A percentile compares a stretch with the other conserved stretches of the same genome.
These are phyloP conservation scores for Notiomystis cincta DNA, from an alignment of 2,113 vertebrate species.

Conservation along the genomic window DNA sequence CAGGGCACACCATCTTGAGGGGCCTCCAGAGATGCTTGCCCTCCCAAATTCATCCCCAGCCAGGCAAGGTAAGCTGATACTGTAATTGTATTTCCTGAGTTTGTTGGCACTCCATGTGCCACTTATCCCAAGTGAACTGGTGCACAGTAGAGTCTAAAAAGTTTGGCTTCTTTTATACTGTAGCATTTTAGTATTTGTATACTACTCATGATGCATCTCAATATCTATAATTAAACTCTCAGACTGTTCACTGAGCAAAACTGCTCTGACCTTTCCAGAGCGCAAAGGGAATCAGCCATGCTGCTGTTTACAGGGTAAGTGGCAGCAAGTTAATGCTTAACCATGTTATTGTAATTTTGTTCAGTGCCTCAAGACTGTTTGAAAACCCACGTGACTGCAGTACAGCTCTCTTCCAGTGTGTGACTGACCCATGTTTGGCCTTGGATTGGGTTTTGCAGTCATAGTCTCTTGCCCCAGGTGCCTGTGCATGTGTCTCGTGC, in stretches of 20 bases:
- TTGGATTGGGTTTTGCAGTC: neutral
- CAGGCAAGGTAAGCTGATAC: neutral
- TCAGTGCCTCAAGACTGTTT: neutral
- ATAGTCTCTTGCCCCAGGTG: neutral
- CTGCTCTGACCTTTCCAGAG: neutral
- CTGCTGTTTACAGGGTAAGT: neutral
- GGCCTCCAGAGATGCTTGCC: neutral
- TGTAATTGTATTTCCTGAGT: neutral
- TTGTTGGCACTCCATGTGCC: neutral
- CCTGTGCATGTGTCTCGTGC: rapidly evolving
- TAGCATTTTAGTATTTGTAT: neutral
- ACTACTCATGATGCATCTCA: neutral
- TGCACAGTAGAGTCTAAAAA: neutral
- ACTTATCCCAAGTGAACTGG: neutral
- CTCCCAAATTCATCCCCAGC: neutral
- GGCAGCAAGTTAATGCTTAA: conserved; percentile 19
- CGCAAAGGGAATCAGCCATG: neutral
- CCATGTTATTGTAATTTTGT: neutral
- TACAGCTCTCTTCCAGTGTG: neutral
- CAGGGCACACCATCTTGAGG: rapidly evolving
- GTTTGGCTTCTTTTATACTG: neutral
- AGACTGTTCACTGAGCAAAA: neutral
- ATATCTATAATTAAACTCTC: neutral
- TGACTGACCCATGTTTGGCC: neutral
- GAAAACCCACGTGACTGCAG: neutral